These are phyloP conservation scores for Perizoma affinitatum DNA, from an alignment of 2,888 invertebrate species.

Conservation along the genomic window DNA sequence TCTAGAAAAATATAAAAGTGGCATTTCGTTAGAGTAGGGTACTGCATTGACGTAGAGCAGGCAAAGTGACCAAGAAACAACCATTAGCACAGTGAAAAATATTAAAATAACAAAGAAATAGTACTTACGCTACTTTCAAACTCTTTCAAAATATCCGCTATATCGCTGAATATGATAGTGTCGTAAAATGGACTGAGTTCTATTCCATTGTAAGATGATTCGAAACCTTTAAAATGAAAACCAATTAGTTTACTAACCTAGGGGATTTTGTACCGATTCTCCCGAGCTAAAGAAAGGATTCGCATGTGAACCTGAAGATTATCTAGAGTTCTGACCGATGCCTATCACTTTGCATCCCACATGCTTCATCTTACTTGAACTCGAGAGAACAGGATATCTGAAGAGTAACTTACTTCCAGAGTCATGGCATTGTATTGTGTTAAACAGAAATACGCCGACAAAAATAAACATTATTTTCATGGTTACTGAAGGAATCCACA, in stretches of 20 bases:
- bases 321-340: too few species aligned
- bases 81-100: too few species aligned
- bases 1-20: slow-evolving; percentile 49
- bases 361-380: background rate
- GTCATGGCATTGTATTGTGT: slow-evolving; percentile 50
- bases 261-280: background rate
- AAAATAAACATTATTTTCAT: slow-evolving; percentile 34
- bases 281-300: background rate
- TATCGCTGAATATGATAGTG: slow-evolving; percentile 71
- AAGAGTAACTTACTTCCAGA: slow-evolving; percentile 59
- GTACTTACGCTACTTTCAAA: slow-evolving; percentile 64
- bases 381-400: background rate
- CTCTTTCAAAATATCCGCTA: slow-evolving; percentile 72
- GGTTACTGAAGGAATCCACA: slow-evolving; percentile 25
- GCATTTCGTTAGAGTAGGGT: background rate
- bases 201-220: slow-evolving; percentile 49
- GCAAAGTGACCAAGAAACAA: too few species aligned
- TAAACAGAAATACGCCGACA: slow-evolving; percentile 35
- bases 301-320: background rate
- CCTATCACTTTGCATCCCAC: background rate
- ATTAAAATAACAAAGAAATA: background rate
- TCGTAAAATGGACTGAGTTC: slow-evolving; percentile 68
- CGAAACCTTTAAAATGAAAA: slow-evolving; percentile 26
- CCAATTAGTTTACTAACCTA: background rate
- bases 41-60: too few species aligned